phyloP scores from a whole-genome alignment of 92 coral and sea anemone genomes.

The Siderastrea siderea region DNA sequence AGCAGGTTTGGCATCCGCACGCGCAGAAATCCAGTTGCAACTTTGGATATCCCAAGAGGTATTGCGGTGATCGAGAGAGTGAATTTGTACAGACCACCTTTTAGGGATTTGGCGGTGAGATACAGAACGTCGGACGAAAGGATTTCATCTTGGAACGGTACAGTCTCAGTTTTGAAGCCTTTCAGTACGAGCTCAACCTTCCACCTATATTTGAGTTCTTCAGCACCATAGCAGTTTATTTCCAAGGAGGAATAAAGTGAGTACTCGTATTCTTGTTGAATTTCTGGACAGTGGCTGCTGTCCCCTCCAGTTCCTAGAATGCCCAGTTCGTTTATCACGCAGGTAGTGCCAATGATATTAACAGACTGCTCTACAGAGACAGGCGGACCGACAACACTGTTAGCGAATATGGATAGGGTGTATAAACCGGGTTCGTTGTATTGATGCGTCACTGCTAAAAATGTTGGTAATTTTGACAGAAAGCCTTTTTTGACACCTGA shows the following conservation, averaged over 20 bases:
- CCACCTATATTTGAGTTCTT: conserved; percentile 64
- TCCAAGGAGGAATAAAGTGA: conserved; percentile 39
- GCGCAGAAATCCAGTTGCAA: conserved; percentile 74
- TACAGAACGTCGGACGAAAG: conserved; percentile 48
- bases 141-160: conserved; percentile 12
- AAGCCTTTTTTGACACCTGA: conserved; percentile 35
- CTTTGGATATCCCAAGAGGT: conserved; percentile 64
- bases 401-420: conserved; percentile 50
- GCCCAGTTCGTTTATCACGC: conserved; percentile 64
- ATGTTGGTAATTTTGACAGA: conserved; percentile 34
- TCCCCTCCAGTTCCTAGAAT: conserved; percentile 74
- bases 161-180: not conserved
- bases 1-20: conserved; percentile 71
- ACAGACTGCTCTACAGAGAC: conserved; percentile 47
- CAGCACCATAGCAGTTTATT: conserved; percentile 44
- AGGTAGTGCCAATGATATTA: conserved; percentile 45
- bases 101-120: conserved; percentile 67
- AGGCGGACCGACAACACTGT: conserved; percentile 69
- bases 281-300: conserved; percentile 47
- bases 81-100: conserved; percentile 82
- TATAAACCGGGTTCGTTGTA: conserved; percentile 55
- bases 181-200: conserved; percentile 17
- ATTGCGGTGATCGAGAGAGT: conserved; percentile 51
- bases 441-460: conserved; percentile 34
- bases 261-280: conserved; percentile 78